Evolutionary conservation across 2,888 invertebrate genomes (phyloP), one percentile per base, ranked within the genome.

Genomic region (Drosophila ustulata): DNA sequence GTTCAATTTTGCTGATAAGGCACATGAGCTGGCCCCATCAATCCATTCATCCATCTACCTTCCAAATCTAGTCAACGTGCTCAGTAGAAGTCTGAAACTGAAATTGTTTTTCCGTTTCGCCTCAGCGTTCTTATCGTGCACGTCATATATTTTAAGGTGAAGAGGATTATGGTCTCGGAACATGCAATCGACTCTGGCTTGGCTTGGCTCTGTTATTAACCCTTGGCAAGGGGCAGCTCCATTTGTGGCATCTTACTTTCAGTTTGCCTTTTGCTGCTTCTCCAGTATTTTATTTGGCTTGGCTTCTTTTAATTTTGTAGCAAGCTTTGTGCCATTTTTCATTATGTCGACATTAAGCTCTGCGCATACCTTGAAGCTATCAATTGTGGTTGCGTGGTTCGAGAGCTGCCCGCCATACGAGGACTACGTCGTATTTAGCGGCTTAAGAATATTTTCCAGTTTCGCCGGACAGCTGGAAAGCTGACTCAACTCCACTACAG

Each of bases 141-240:
- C 72, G 66, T 80, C 83, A 80, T 72, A 70, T 71, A 78, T 59
- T 74, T 62, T 56, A 58, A 50, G 39, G 62, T 72, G 73, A 67
- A 51, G 74, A 66, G 82, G 82, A 82, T 82, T 88, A 82, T 88
- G 85, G 70, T 55, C 66, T 63, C 30, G 61, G 18, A 34, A 68
- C 82, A 88, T 82, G 82, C 82, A 70, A 82, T 74, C 70, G 58
- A 39, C 39, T 18, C 18, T 18, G 18, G 18, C 18, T 18, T 18
- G 18, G 18, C 18, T 18, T 18, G 53, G 56, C 46, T 58, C 65
- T 67, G 57, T 53, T 64, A 82, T 67, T 80, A 66, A 53, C 59
- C 58, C 47, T 25, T 45, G 55, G 26, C 50, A 4, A 11, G 46
- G 28, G 55, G 34, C 47, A 57, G 30, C 39, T 57, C 18, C 57